A percentile compares a stretch with the other conserved stretches of the same genome.
These are phyloP conservation scores for Oreocharis arfaki DNA, from an alignment of 2,113 vertebrate species.

Conservation along the genomic window DNA sequence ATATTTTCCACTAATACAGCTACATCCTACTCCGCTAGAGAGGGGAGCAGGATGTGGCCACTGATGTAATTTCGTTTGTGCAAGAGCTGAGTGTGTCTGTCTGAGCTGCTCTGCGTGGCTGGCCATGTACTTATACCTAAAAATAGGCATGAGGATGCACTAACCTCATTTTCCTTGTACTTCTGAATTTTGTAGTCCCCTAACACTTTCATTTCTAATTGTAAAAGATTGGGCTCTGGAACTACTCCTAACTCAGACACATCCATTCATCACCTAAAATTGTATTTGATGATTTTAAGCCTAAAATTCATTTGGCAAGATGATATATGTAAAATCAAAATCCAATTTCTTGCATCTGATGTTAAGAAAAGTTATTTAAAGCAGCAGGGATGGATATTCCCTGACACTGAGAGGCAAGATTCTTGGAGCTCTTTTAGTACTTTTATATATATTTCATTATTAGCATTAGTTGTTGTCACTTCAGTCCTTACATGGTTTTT, in stretches of 20 bases:
- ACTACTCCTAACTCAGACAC: background rate
- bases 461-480: background rate
- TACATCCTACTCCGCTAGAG: background rate
- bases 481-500: background rate
- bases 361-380: background rate
- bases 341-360: background rate
- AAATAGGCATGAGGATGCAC: background rate
- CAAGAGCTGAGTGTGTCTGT: background rate
- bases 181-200: background rate
- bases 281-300: background rate
- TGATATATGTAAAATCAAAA: background rate
- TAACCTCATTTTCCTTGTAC: background rate
- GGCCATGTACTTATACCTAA: background rate
- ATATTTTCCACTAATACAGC: background rate
- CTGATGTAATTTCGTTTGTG: background rate
- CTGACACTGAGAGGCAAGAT: background rate
- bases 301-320: background rate
- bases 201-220: background rate
- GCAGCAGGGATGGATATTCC: background rate
- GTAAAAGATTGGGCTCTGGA: background rate
- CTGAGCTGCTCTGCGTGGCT: background rate
- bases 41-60: background rate
- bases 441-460: background rate
- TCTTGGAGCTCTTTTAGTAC: background rate
- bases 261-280: background rate